Conservation (phyloP, 2,797 vertebrate genomes). For the Philypnodon macrostomus region DNA sequence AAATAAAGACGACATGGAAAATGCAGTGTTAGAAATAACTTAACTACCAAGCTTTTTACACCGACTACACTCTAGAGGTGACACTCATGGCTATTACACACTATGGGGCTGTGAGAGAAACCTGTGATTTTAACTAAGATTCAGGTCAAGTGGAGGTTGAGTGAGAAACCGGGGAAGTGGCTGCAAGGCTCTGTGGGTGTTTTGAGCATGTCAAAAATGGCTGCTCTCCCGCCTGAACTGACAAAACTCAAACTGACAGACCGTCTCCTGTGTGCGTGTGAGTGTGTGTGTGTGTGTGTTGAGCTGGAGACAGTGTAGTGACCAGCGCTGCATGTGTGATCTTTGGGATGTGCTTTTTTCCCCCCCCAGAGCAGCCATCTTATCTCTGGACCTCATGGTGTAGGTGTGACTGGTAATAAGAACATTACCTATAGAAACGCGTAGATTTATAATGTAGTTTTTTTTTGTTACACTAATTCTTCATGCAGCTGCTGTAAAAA, state of each 20-base stretch:
- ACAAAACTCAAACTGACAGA: conserved; percentile 71
- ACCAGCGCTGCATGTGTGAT: conserved; percentile 7
- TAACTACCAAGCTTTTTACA: no score
- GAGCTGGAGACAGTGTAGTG: neutral
- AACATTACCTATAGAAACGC: no score
- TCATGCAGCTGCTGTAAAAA: no score
- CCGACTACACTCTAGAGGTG: neutral
- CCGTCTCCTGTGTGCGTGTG: conserved; percentile 30
- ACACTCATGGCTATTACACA: neutral
- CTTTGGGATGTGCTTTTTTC: neutral
- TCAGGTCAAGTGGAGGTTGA: conserved; percentile 32
- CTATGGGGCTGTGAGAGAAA: conserved; percentile 4
- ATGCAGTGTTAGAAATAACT: no score
- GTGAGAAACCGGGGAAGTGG: conserved; percentile 23
- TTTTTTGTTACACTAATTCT: no score
- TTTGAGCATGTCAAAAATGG: conserved; percentile 55
- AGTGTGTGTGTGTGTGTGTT: neutral
- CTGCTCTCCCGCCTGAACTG: conserved; percentile 67
- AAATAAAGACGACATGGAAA: no score
- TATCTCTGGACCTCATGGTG: neutral
- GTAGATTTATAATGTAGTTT: no score
- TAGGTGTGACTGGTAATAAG: no score
- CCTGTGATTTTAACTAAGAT: neutral
- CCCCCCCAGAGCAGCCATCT: neutral
- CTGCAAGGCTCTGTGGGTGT: conserved; percentile 15